A percentile compares a stretch with the other conserved stretches of the same genome.
These are phyloP conservation scores for Ditylenchus dipsaci DNA, from an alignment of 1,140 invertebrate genomes.

Conservation along the genomic window DNA sequence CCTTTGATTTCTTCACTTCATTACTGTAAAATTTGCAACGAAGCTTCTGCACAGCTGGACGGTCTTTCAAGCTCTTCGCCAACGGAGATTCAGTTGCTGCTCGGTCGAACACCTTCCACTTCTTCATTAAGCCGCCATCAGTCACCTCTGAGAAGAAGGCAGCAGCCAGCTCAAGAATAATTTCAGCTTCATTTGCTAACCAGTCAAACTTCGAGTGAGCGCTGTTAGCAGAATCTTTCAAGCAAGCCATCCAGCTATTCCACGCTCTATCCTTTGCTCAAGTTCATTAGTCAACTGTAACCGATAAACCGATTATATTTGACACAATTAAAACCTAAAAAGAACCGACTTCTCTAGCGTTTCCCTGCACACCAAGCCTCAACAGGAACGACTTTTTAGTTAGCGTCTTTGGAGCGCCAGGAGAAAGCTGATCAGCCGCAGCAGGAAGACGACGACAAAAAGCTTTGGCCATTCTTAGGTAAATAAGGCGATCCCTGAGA, in stretches of 20 bases:
- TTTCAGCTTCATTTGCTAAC: not conserved
- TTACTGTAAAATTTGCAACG: not conserved
- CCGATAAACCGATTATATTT: not conserved
- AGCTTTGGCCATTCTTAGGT: not conserved
- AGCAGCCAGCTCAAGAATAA: not conserved
- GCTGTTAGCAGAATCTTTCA: not conserved
- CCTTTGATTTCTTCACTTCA: not conserved
- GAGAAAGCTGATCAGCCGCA: not conserved
- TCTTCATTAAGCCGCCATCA: not conserved
- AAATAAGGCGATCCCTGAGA: not conserved
- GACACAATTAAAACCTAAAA: not conserved
- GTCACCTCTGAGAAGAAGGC: not conserved
- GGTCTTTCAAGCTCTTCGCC: not conserved
- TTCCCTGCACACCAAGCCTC: not conserved
- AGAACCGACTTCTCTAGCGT: not conserved
- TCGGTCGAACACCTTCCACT: not conserved
- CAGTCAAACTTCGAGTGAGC: not conserved
- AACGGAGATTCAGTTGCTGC: not conserved
- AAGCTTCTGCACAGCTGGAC: not conserved
- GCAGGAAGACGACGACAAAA: not conserved
- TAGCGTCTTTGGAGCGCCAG: not conserved
- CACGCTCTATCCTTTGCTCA: not conserved
- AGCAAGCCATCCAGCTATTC: not conserved
- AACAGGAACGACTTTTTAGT: not conserved
- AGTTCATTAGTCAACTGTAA: not conserved